Base-by-base conservation (phyloP, 2,113 vertebrate genomes). In the Podarcis muralis region DNA sequence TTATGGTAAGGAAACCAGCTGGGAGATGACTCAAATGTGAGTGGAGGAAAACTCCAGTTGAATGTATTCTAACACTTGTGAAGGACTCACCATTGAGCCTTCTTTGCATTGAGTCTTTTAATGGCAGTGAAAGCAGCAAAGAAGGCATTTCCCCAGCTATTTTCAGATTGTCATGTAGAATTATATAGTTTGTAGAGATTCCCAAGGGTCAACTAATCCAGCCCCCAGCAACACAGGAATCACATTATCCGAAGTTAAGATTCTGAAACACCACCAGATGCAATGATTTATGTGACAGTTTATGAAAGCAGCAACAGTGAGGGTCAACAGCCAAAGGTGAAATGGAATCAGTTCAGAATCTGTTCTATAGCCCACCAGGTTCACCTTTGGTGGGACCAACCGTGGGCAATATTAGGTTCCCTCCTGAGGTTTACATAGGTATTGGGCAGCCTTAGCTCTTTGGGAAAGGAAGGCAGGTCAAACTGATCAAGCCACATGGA, bases 341-440 rank as follows among this genome's bases (percentile, higher is more conserved):
- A 53, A 53, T 53, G 48, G 48, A 53, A 53, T 53, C 48, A 53
- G 11, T 53, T 53, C n/a, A 48, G 1, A 0, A 25, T 0, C 5
- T 4, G 13, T 23, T 57, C n/a, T 9, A 1, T 6, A 20, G 3
- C 11, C 15, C 59, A 37, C 43, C 72, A 75, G 72, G 2, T 62
- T 32, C 20, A 62, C n/a, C 59, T 66, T 66, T 35, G 59, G 23
- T 11, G 32, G 27, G 20, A 15, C 40, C 40, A 53, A 20, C 30
- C 9, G 2, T 27, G 30, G 69, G 8, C 57, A 53, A n/a, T 74
- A 12, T 25, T n/a, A 13, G 43, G 35, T 68, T 23, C 12, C 37
- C 6, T 53, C 48, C n/a, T 1, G 0, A 0, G 0, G 25, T 6
- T 87, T 59, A 30, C 35, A 25, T 18, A 0, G 6, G n/a, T 16